Conservation (phyloP, 2,113 vertebrate genomes). For the Platichthys stellatus region DNA sequence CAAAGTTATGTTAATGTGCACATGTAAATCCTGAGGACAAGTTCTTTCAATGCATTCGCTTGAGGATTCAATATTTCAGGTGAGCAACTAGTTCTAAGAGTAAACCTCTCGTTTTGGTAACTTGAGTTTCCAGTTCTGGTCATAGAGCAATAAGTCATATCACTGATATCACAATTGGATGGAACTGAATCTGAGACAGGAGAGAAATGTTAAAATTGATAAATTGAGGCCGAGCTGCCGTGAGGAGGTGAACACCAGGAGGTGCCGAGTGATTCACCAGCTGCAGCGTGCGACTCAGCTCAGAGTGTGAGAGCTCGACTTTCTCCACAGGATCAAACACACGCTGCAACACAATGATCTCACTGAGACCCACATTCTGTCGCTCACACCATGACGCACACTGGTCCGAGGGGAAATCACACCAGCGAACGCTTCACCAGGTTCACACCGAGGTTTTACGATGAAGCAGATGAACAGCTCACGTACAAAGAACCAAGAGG, state of each 20-base stretch:
- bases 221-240: neutral
- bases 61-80: too few species aligned
- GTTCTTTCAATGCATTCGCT: too few species aligned
- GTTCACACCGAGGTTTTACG: neutral
- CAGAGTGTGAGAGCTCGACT: constrained; percentile 46
- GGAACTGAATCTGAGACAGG: neutral
- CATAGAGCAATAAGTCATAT: neutral
- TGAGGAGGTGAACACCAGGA: constrained; percentile 22
- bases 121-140: neutral
- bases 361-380: neutral
- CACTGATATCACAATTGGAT: neutral
- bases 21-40: too few species aligned
- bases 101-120: too few species aligned
- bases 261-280: constrained; percentile 61
- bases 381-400: neutral
- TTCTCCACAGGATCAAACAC: constrained; percentile 24
- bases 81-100: too few species aligned
- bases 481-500: neutral
- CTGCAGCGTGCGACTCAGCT: constrained; percentile 34
- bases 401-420: neutral
- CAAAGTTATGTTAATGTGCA: too few species aligned
- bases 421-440: neutral
- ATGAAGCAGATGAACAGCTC: neutral
- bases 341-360: neutral
- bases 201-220: neutral